A percentile compares a stretch with the other conserved stretches of the same genome.
These are phyloP conservation scores for Cryptotis parvus DNA, from an alignment of 2,113 vertebrate species.

Conservation along the genomic window DNA sequence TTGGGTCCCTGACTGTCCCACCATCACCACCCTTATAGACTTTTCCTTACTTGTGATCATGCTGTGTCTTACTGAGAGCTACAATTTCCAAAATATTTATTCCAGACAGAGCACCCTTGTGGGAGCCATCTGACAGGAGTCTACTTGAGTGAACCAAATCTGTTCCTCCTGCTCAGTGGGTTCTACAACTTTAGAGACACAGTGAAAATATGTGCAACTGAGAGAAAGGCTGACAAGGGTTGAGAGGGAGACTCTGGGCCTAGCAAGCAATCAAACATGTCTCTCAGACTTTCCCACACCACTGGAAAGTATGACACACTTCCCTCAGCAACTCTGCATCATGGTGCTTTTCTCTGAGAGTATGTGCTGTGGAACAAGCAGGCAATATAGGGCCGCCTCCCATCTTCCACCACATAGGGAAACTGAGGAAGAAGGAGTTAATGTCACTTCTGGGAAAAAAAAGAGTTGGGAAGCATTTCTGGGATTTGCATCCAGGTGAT, in stretches of 20 bases:
- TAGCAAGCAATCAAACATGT: not conserved
- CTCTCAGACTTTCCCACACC: not conserved
- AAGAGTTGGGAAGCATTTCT: not conserved
- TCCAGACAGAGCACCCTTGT: not conserved
- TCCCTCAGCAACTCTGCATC: not conserved
- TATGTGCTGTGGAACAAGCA: not conserved
- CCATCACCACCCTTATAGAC: not conserved
- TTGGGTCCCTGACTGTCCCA: not conserved
- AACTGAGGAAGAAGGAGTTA: not conserved
- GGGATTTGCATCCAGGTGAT: not conserved
- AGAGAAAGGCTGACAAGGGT: not conserved
- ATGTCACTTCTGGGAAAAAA: not conserved
- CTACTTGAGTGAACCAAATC: not conserved
- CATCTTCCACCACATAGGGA: not conserved
- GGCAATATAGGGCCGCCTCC: not conserved
- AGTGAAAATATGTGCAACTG: not conserved
- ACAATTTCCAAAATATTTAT: not conserved
- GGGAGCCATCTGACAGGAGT: not conserved
- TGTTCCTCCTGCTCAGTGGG: not conserved
- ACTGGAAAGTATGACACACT: too few relatives aligned
- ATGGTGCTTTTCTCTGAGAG: not conserved
- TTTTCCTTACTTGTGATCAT: not conserved
- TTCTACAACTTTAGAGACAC: not conserved
- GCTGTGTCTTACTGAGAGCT: not conserved
- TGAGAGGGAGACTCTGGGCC: not conserved